Conservation (phyloP, 2,797 vertebrate species). For the Pelobates cultripes region DNA sequence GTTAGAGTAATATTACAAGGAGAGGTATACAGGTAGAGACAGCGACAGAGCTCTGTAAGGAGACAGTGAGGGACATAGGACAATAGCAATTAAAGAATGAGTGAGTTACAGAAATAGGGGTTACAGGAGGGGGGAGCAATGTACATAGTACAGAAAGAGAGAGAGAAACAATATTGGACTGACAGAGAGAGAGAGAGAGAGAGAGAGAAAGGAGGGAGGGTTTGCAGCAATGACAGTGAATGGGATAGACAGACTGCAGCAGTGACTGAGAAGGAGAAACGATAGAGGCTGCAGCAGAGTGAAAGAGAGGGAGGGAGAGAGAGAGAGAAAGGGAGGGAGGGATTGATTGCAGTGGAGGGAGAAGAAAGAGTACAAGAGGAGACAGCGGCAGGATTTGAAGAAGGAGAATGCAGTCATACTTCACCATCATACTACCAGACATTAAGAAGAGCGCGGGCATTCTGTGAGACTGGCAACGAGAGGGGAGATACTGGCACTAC, state of each 20-base stretch:
- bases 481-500: background rate
- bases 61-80: background rate
- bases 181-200: conserved; percentile 7
- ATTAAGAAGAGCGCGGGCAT: conserved; percentile 1
- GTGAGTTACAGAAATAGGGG: background rate
- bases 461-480: background rate
- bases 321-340: conserved; percentile 22
- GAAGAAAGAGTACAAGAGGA: conserved; percentile 39
- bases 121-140: background rate
- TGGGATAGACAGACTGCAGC: conserved; percentile 52
- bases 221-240: conserved; percentile 40
- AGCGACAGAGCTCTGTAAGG: background rate
- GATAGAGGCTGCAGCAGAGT: conserved; percentile 48
- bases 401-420: conserved; percentile 28
- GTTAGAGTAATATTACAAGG: background rate
- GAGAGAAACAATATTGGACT: background rate
- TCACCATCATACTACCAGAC: background rate
- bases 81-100: conserved; percentile 16
- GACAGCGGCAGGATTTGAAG: conserved; percentile 33
- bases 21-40: conserved; percentile 20
- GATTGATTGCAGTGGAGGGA: conserved; percentile 50
- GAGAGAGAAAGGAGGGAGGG: background rate
- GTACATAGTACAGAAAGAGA: conserved; percentile 1
- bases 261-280: conserved; percentile 42
- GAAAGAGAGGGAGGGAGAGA: conserved; percentile 38